Conservation (phyloP, 2,888 invertebrate genomes). For the Lamellibrachia columna region DNA sequence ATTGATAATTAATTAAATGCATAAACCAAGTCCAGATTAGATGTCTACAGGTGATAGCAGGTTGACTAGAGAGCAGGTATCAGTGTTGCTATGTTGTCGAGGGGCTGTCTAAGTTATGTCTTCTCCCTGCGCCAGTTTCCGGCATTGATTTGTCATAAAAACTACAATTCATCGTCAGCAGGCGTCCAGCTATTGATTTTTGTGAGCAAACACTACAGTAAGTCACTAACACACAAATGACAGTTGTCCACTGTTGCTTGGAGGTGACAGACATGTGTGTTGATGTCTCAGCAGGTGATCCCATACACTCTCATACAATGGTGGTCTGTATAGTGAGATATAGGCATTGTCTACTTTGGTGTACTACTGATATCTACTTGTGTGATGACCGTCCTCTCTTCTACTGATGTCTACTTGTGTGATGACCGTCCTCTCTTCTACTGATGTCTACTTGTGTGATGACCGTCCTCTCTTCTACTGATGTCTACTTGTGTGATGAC, state of each 20-base stretch:
- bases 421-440: background rate
- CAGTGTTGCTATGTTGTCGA: background rate
- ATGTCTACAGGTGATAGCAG: background rate
- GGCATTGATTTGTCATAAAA: conserved; percentile 5
- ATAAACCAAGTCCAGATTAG: background rate
- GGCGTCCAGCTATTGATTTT: background rate
- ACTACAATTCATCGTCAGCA: background rate
- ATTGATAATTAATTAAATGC: background rate
- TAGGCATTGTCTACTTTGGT: background rate
- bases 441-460: background rate
- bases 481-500: background rate
- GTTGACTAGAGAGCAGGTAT: background rate
- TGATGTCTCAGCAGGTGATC: background rate
- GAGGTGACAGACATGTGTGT: background rate
- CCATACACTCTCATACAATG: background rate
- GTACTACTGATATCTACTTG: background rate
- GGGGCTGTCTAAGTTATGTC: background rate
- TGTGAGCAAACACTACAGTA: conserved; percentile 12
- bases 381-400: background rate
- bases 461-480: background rate
- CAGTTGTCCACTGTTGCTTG: background rate
- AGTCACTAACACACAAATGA: background rate
- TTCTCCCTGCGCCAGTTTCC: background rate
- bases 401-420: conserved; percentile 5
- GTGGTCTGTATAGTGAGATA: background rate